Base-by-base conservation (phyloP, 2,888 invertebrate species). In the Orthosia gracilis region DNA sequence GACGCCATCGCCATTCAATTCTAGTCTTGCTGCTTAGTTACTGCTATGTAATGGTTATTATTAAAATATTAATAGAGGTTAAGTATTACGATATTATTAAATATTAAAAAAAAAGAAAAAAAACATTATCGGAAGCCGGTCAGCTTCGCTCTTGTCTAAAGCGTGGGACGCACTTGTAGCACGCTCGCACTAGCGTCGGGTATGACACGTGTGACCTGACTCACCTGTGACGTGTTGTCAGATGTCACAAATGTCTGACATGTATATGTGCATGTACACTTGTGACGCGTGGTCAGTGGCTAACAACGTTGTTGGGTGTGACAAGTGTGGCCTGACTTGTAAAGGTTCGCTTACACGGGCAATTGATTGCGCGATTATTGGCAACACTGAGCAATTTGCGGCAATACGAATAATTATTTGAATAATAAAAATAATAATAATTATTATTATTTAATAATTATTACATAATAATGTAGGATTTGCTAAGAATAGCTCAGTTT, bases 1-100 rank as follows among this genome's bases (percentile, higher is more conserved):
- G 94, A 92, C 91, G 95, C 95, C 95, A 94, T 94, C 92, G 95
- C 95, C 95, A 95, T 95, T 91, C 91, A 90, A 94, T 90, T 96
- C 95, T 96, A 96, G 96, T 95, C 96, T 92, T 82, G 93, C 94
- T 92, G 93, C 92, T 92, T 95, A 95, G 94, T 90, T 88, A 80
- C 85, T 89, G 92, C 91, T 94, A 93, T 92, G 91, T 94, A 94
- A 93, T 93, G 88, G 90, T 91, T 89, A 91, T 89, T 87, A 87
- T 84, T 83, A 89, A 88, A 90, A 91, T 90, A 90, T 91, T 91
- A 89, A 82, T 92, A 92, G 89, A 92, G 85, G 62, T 85, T 94
- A 94, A 94, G 92, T 89, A 92, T 91, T 92, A 92, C 87, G 90
- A 92, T 94, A 92, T 93, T 91, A 87, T 85, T 87, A 83, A 84